Base-by-base conservation (phyloP, 1,140 invertebrate genomes). In the Drosophila nebulosa region DNA sequence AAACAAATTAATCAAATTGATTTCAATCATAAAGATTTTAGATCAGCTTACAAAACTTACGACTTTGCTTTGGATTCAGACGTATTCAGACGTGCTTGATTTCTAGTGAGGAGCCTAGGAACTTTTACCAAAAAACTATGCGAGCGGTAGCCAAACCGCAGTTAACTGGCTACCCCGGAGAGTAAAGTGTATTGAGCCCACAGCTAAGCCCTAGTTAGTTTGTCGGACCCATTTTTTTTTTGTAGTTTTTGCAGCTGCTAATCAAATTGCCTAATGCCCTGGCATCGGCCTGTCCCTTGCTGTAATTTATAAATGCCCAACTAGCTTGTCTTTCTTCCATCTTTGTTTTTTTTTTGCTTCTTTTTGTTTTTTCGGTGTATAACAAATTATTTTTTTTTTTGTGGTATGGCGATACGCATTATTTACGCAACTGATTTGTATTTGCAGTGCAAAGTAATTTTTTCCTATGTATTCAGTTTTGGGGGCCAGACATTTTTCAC, bases 341-440 rank as follows among this genome's bases (percentile, higher is more conserved):
- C 32, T 65, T 53, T 59, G 22, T 26, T 39, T 65, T 53, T 59
- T 32, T 26, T 30, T 30, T 30, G 6, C 27, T 39, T 65, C 50
- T 56, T 46, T 16, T 5, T 64, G 27, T 60, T 59, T 52, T 53
- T 36, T 64, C 22, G 18, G 64, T 36, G 18, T 50, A 22, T 12
- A 22, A 10, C 10, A 18, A 50, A n/a, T 24, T 21, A 46, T 42
- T 58, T 36, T 32, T 56, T 65, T 57, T 56, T 21, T 10, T 64
- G 60, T 51, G 39, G 1, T 12, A 22, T 58, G 24, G 26, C 74
- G 78, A 81, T 76, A 88, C 83, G 83, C 83, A 88, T 88, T 88
- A 88, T 88, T 88, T 88, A 88, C 83, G 75, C 83, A 88, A 88
- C 83, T 88, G 83, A 88, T 88, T 88, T 76, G 78, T 88, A 79